Evolutionary conservation across 2,113 vertebrate genomes (phyloP).

Genomic region (Crotalus horridus): DNA sequence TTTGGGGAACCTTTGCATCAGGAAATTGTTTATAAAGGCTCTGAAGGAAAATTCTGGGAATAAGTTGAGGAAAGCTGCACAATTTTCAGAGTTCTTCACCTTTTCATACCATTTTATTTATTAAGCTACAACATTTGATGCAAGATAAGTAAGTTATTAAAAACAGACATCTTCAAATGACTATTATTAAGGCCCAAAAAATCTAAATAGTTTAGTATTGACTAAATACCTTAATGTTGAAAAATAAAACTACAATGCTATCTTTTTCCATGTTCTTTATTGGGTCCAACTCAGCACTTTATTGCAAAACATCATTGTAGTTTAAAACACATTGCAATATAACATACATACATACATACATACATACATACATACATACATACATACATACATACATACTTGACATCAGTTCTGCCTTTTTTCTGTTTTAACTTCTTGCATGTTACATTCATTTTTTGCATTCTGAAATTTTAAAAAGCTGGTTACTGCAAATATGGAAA

Average conservation of each 20-base stretch:
- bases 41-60: not conserved
- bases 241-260: not conserved
- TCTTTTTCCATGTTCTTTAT: not conserved
- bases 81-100: not conserved
- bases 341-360: not conserved
- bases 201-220: not conserved
- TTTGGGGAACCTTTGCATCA: not conserved
- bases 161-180: slow-evolving; percentile 36
- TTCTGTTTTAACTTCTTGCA: not conserved
- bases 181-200: slow-evolving; percentile 31
- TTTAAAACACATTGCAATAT: not conserved
- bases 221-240: not conserved
- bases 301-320: not conserved
- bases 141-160: slow-evolving; percentile 22
- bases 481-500: slow-evolving; percentile 22
- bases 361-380: too few species aligned
- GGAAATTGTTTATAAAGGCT: not conserved
- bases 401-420: not conserved
- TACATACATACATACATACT: not conserved
- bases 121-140: slow-evolving; percentile 24
- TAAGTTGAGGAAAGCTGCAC: not conserved
- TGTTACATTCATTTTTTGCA: not conserved
- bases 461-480: not conserved
- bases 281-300: not conserved
- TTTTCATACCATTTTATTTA: not conserved